A percentile compares a stretch with the other conserved stretches of the same genome.
Conservation (phyloP, 2,888 invertebrate species). For the Anticlea derivata region DNA sequence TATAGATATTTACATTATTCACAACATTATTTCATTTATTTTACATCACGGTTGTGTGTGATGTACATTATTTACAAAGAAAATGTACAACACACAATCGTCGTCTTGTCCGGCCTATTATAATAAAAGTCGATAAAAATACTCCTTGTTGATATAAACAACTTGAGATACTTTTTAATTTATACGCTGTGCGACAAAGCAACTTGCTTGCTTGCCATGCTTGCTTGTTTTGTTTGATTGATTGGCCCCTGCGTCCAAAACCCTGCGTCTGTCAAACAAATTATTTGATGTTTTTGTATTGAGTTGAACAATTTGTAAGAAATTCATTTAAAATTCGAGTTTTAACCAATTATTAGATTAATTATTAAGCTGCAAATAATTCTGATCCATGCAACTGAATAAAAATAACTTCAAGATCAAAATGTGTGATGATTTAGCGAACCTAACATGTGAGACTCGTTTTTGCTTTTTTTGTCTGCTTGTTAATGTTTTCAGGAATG, state of each 20-base stretch:
- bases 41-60: too few species aligned
- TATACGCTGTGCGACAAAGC: background rate
- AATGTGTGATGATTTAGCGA: conserved; percentile 50
- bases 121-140: too few species aligned
- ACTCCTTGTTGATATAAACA: too few species aligned
- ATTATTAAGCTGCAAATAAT: background rate
- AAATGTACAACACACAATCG: too few species aligned
- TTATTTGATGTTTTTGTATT: conserved; percentile 3
- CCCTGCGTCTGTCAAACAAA: conserved; percentile 48
- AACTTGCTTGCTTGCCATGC: background rate
- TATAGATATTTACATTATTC: too few species aligned
- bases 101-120: too few species aligned
- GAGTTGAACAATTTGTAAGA: conserved; percentile 48
- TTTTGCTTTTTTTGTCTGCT: conserved; percentile 33
- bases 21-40: too few species aligned
- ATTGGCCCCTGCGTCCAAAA: conserved; percentile 51
- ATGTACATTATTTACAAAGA: too few species aligned
- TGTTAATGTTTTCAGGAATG: conserved; percentile 21
- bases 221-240: background rate
- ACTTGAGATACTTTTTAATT: background rate
- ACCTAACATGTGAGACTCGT: conserved; percentile 62
- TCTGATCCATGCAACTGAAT: conserved; percentile 9
- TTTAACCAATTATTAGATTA: conserved; percentile 1
- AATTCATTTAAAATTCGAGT: conserved; percentile 12
- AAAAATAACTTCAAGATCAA: conserved; percentile 33